Conservation (phyloP, 2,113 vertebrate species). For the Elanus axillaris region DNA sequence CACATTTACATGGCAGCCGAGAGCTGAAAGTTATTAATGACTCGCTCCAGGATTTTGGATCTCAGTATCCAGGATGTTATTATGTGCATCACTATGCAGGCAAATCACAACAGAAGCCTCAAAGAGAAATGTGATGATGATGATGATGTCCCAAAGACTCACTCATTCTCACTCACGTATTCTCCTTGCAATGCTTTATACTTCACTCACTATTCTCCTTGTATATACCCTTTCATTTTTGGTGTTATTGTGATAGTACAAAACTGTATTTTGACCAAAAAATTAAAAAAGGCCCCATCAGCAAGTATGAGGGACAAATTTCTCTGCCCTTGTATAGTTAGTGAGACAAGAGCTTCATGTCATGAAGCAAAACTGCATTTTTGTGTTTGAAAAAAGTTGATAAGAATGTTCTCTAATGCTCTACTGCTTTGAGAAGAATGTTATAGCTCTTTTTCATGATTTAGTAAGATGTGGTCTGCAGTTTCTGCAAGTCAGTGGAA, state of each 20-base stretch:
- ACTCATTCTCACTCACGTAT: background rate
- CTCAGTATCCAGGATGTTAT: background rate
- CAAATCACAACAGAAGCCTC: background rate
- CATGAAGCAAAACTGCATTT: accelerated
- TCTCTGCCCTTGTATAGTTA: background rate
- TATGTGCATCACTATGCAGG: background rate
- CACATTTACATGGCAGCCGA: background rate
- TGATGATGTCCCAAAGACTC: background rate
- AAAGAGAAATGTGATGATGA: background rate
- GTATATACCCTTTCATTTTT: too few species aligned
- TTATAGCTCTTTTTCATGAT: accelerated
- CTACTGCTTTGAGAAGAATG: background rate
- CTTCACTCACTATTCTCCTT: background rate
- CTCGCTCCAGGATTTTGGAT: background rate
- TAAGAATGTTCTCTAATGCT: too few species aligned
- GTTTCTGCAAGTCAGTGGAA: background rate
- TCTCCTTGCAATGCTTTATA: background rate
- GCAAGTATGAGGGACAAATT: accelerated
- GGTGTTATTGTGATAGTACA: too few species aligned
- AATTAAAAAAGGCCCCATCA: too few species aligned
- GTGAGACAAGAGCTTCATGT: accelerated
- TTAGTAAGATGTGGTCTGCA: accelerated
- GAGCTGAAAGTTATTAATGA: background rate
- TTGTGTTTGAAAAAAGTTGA: too few species aligned
- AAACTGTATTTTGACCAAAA: background rate